A percentile compares a stretch with the other conserved stretches of the same genome.
Conservation (phyloP, 2,113 vertebrate species). For the Oenanthe oenanthe region DNA sequence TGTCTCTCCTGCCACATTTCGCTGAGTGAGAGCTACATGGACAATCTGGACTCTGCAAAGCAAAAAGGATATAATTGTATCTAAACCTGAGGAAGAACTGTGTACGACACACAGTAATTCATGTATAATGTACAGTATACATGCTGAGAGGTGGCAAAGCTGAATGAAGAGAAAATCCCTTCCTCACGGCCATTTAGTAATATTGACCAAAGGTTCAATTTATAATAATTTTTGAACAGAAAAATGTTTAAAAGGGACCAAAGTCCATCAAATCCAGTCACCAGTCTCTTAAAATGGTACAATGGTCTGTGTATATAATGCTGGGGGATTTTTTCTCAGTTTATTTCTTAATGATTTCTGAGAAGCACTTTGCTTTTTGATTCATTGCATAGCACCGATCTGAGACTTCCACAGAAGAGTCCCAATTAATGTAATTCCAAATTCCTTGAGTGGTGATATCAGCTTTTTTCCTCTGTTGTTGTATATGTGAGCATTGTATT, state of each 20-base stretch:
- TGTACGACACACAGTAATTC: too few relatives aligned
- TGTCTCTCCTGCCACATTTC: too few relatives aligned
- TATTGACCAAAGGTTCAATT: neutral
- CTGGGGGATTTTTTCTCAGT: neutral
- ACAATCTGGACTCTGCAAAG: too few relatives aligned
- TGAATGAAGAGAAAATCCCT: neutral
- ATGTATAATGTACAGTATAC: too few relatives aligned
- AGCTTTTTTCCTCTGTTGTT: neutral
- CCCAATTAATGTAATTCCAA: neutral
- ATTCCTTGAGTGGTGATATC: neutral
- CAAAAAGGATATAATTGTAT: too few relatives aligned
- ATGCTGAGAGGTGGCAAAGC: too few relatives aligned
- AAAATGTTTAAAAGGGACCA: neutral
- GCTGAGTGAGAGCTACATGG: too few relatives aligned
- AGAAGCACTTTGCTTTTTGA: neutral
- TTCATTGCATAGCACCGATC: neutral
- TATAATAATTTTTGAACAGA: neutral
- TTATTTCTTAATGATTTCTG: neutral
- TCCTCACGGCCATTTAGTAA: neutral
- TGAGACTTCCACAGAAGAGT: neutral
- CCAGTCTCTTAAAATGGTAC: neutral
- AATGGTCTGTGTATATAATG: neutral
- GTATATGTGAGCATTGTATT: neutral
- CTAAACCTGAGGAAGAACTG: too few relatives aligned
- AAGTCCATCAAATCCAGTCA: neutral